These are phyloP conservation scores for Pomacea maculata DNA, from an alignment of 1,140 invertebrate species.

Conservation along the genomic window DNA sequence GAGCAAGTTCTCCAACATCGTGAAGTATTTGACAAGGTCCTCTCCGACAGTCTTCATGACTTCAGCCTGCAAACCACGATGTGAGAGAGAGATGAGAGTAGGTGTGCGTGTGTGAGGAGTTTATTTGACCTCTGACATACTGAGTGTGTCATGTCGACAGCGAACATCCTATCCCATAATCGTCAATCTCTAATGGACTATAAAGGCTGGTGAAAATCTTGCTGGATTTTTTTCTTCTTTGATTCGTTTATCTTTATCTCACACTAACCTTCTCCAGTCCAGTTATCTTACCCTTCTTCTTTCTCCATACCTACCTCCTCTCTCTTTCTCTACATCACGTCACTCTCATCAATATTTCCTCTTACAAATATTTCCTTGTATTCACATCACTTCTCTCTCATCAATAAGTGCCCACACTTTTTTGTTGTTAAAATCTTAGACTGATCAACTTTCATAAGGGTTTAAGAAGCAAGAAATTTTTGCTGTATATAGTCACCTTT, in stretches of 20 bases:
- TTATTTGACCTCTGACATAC: no score
- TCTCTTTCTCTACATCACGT: neutral
- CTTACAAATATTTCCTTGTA: neutral
- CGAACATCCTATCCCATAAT: no score
- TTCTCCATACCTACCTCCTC: neutral
- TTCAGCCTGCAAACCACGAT: neutral
- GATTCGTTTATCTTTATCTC: no score
- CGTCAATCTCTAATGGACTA: no score
- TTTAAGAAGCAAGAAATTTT: no score
- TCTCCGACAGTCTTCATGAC: neutral
- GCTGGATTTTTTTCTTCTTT: neutral
- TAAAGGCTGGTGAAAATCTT: no score
- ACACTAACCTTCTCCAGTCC: neutral
- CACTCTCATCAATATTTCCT: neutral
- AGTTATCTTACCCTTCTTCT: neutral
- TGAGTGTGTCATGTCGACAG: no score
- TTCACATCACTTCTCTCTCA: neutral
- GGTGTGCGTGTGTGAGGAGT: no score
- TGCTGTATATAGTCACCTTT: neutral
- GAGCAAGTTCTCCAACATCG: neutral
- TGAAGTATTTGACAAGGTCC: neutral
- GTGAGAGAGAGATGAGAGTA: no score
- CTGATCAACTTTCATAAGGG: no score
- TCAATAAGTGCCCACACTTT: neutral
- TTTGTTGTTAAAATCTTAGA: neutral